Evolutionary conservation across 1,140 invertebrate genomes (phyloP).

Genomic region (Portunus trituberculatus): DNA sequence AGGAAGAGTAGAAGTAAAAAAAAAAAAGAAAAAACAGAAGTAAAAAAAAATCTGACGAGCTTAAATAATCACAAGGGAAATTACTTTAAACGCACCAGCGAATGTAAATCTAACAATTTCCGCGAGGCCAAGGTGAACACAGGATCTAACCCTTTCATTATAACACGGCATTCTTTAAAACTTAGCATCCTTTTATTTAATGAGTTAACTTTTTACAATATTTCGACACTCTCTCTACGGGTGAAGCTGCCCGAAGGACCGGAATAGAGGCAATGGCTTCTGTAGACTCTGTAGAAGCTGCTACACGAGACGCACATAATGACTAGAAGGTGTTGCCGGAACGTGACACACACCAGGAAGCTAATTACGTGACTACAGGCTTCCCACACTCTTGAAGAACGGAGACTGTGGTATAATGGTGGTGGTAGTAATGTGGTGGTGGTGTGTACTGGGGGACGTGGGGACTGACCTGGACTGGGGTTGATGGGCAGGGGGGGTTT

Average conservation of each 20-base stretch:
- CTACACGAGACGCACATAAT: neutral
- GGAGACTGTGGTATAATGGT: neutral
- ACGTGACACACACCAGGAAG: neutral
- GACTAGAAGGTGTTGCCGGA: slow-evolving; percentile 8
- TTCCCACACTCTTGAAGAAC: neutral
- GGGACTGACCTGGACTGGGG: neutral
- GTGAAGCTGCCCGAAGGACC: slow-evolving; percentile 16
- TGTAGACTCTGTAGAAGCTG: slow-evolving; percentile 1
- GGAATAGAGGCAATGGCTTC: neutral
- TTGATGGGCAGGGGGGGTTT: neutral
- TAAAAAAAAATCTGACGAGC: neutral
- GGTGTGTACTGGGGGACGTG: neutral
- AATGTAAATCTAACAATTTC: neutral
- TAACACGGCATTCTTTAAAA: neutral
- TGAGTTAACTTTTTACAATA: neutral
- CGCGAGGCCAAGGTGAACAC: neutral
- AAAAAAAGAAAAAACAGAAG: neutral
- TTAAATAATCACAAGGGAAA: too few relatives aligned
- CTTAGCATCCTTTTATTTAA: neutral
- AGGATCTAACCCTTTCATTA: neutral
- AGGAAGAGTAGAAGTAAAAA: too few relatives aligned
- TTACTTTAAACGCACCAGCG: too few relatives aligned
- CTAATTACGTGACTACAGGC: neutral
- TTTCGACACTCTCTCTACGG: neutral
- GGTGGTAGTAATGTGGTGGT: neutral